Base-by-base conservation (phyloP, 2,888 invertebrate species). In the Prosapia bicincta region DNA sequence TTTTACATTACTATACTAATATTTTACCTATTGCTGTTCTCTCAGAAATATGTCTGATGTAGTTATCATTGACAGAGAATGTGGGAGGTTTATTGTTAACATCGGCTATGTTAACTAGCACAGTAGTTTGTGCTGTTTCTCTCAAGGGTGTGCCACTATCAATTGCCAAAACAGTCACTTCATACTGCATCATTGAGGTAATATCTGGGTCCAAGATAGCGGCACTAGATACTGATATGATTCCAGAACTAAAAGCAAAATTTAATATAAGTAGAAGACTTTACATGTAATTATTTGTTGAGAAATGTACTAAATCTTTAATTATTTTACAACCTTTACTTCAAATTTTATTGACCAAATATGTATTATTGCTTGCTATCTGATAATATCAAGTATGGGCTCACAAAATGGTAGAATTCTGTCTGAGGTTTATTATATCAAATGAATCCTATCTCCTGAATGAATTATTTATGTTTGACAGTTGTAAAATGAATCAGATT, bases 61-160 rank as follows among this genome's bases (percentile, higher is more conserved):
- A 92, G 26, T 91, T 90, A 0, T 90, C 88, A 72, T 89, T 89
- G 69, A 88, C 87, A 72, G 88, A 90, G 80, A 96, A 95, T 77
- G 87, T 88, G 0, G 96, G 96, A 20, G 93, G 89, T 82, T 95
- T 95, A 82, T 96, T 93, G 81, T 95, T 95, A 0, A 93, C 91
- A 80, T 93, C 93, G 80, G 90, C 87, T 2, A 94, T 89, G 66
- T 89, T 90, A 1, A 94, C 90, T 75, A 89, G 91, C 0, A 91
- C 92, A 0, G 91, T 92, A 0, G 93, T 90, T 0, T 93, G 92
- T 0, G 93, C 93, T 0, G 93, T 93, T 86, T 93, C 93, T 9
- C 90, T 90, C 25, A 92, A 89, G 0, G 93, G 93, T 13, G 86
- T 85, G 0, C 93, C 93, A 26, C 91, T 90, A 81, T 93, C 93